Conservation (phyloP, 2,888 invertebrate species). For the Lottia gigantea region DNA sequence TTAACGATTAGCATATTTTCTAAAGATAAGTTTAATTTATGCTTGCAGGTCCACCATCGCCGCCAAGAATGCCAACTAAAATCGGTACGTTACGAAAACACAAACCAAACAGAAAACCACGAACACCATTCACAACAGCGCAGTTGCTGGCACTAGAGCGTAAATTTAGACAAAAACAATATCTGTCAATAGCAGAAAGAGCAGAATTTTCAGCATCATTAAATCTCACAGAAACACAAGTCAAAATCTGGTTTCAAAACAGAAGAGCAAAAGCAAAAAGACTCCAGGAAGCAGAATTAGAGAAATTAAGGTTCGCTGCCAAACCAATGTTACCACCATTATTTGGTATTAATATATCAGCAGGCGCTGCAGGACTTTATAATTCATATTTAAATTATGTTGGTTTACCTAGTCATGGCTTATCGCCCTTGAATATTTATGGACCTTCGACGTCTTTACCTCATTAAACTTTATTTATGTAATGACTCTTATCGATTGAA, state of each 20-base stretch:
- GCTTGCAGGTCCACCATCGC: slow-evolving; percentile 22
- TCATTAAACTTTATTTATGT: neutral
- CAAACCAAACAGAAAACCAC: slow-evolving; percentile 92
- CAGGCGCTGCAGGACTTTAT: slow-evolving; percentile 14
- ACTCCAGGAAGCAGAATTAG: slow-evolving; percentile 94
- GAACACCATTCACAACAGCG: slow-evolving; percentile 93
- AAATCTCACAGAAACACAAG: slow-evolving; percentile 89
- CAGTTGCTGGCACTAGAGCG: slow-evolving; percentile 89
- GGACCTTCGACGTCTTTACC: neutral
- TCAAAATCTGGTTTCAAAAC: slow-evolving; percentile 69
- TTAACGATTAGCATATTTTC: too few relatives aligned
- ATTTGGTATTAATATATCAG: slow-evolving; percentile 24
- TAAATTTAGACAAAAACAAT: slow-evolving; percentile 92
- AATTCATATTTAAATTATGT: slow-evolving; percentile 19
- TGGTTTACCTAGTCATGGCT: slow-evolving; percentile 5
- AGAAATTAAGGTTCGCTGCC: slow-evolving; percentile 86
- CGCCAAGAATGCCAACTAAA: slow-evolving; percentile 49
- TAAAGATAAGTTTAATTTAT: neutral
- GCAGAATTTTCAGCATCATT: slow-evolving; percentile 91
- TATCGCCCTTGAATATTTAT: slow-evolving; percentile 8
- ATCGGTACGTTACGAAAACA: slow-evolving; percentile 80
- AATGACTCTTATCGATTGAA: too few relatives aligned
- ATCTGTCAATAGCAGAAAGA: slow-evolving; percentile 90
- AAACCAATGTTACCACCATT: slow-evolving; percentile 76
- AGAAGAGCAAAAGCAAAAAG: slow-evolving; percentile 90